These are phyloP conservation scores for Anguilla pacifica DNA, from an alignment of 2,797 vertebrate genomes.

Conservation along the genomic window DNA sequence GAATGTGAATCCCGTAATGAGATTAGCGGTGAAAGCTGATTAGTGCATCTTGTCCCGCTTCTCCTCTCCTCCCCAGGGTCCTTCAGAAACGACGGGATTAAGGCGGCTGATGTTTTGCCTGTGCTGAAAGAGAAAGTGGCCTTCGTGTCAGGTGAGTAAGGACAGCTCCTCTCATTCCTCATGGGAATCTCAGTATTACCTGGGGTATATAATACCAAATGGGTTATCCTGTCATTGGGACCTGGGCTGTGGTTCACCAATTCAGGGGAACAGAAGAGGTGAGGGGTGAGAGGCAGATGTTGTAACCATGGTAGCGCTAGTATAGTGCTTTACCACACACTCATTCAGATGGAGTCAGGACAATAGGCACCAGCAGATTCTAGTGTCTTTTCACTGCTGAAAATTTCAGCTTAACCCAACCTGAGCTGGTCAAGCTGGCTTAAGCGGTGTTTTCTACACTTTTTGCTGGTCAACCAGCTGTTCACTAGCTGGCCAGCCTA, in stretches of 20 bases:
- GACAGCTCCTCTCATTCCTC: slow-evolving; percentile 1
- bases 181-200: neutral
- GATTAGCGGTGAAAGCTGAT: slow-evolving; percentile 59
- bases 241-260: neutral
- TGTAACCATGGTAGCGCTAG: neutral
- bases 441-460: too few relatives aligned
- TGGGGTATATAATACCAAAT: neutral
- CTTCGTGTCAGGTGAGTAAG: slow-evolving; percentile 90
- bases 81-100: slow-evolving; percentile 88
- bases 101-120: slow-evolving; percentile 93
- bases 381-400: neutral
- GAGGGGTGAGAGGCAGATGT: neutral
- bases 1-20: slow-evolving; percentile 72
- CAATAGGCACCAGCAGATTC: neutral
- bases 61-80: slow-evolving; percentile 71
- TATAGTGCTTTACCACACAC: neutral
- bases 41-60: slow-evolving; percentile 27
- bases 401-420: too few relatives aligned
- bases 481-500: too few relatives aligned
- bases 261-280: neutral
- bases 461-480: too few relatives aligned
- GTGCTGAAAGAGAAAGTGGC: slow-evolving; percentile 98
- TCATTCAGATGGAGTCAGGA: neutral
- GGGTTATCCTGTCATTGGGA: neutral
- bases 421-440: too few relatives aligned